phyloP scores from a whole-genome alignment of 1,140 invertebrate species.

The Lamellibrachia luymesi region DNA sequence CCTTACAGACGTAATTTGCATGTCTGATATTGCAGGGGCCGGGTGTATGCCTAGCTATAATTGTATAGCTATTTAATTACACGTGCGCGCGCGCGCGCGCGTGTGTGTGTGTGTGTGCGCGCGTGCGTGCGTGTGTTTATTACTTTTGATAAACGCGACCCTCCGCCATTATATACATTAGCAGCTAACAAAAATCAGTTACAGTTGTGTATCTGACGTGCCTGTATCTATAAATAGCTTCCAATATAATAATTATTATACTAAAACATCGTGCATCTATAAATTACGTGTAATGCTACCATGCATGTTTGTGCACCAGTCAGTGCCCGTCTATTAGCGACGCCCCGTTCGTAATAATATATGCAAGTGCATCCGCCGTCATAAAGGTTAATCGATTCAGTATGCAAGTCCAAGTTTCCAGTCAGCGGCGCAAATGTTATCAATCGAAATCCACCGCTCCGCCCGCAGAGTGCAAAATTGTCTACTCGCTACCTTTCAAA shows the following conservation, averaged over 20 bases:
- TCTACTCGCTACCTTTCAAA: not conserved
- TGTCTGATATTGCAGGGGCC: too few relatives aligned
- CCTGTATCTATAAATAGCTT: slow-evolving; percentile 15
- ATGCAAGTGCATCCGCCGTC: not conserved
- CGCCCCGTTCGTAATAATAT: not conserved
- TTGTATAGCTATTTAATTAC: too few relatives aligned
- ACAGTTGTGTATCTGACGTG: not conserved
- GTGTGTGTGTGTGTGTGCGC: too few relatives aligned
- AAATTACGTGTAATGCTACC: not conserved
- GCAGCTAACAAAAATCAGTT: not conserved
- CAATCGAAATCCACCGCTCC: not conserved
- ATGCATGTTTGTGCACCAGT: not conserved
- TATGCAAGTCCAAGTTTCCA: not conserved
- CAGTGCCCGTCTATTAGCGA: not conserved
- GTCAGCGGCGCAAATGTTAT: not conserved
- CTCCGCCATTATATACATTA: not conserved
- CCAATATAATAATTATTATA: not conserved
- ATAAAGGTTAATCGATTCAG: slow-evolving; percentile 7
- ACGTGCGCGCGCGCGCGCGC: too few relatives aligned
- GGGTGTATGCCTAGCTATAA: too few relatives aligned
- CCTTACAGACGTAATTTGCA: too few relatives aligned
- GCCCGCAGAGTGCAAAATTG: slow-evolving; percentile 1
- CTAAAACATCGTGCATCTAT: not conserved
- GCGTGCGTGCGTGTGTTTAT: too few relatives aligned
- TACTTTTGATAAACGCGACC: not conserved